Evolutionary conservation across 2,888 invertebrate genomes (phyloP), one percentile per base, ranked within the genome.

Genomic region (Lepetodrilus schrolli): DNA sequence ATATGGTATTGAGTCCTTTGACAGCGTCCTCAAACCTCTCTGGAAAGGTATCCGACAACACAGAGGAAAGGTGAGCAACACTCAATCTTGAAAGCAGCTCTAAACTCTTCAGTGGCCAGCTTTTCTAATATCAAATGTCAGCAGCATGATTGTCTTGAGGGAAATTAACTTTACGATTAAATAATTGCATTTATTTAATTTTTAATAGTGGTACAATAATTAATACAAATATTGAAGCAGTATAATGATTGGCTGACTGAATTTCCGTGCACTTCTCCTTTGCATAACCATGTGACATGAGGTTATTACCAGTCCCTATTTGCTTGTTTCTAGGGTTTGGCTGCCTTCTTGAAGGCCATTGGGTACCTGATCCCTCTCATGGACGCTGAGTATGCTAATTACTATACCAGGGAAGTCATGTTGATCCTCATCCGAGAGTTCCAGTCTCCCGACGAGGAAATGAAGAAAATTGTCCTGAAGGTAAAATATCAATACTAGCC

Each of bases 381-480:
- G 99, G 99, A 99, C 89, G 98, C 98, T 73, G 99, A 99, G 91
- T 99, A 99, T 88, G 99, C 99, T 0, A 99, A 98, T 91, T 99
- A 99, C 91, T 99, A 99, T 90, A 99, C 99, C 0, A 93, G 98
- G 84, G 99, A 99, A 94, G 99, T 98, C 90, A 98, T 98, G 98
- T 92, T 97, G 91, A 99, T 99, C 91, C 93, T 99, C 30, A 99
- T 99, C 86, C 94, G 99, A 91, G 99, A 99, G 93, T 99, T 99
- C 91, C 98, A 98, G 92, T 99, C 99, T 74, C 99, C 99, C 0
- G 99, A 99, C 91, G 99, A 99, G 91, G 99, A 99, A 93, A 99
- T 99, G 99, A 99, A 99, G 91, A 99, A 99, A 90, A 99, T 99
- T 92, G 99, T 99, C 0, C 92, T 99, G 80, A 99, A 99, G 93